phyloP scores from a whole-genome alignment of 2,113 vertebrate species.

The Micronycteris hirsuta region DNA sequence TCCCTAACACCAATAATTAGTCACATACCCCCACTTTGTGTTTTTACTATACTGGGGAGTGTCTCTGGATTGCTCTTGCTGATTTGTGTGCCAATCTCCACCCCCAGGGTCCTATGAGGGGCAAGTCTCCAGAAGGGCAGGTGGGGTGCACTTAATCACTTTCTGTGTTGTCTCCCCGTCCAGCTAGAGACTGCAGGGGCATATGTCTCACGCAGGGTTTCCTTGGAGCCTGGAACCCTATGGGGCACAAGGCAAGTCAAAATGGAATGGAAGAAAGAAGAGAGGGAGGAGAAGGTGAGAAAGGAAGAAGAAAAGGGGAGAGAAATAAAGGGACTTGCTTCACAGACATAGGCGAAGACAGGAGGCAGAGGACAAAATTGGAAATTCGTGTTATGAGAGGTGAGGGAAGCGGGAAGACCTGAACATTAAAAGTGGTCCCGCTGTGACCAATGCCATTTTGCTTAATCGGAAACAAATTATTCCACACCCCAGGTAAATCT shows the following conservation, averaged over 20 bases:
- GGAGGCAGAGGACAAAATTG: background rate
- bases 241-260: background rate
- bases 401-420: background rate
- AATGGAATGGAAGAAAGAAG: background rate
- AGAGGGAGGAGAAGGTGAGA: background rate
- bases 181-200: background rate
- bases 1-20: background rate
- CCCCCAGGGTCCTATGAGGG: background rate
- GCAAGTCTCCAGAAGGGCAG: background rate
- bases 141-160: no score
- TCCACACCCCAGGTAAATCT: background rate
- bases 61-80: background rate
- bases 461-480: background rate
- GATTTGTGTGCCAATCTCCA: background rate
- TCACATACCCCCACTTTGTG: background rate
- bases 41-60: background rate
- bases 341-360: accelerated
- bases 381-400: background rate
- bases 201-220: background rate
- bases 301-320: background rate
- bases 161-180: background rate
- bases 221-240: background rate
- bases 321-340: background rate
- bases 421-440: background rate
- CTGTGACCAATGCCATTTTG: background rate